phyloP scores from a whole-genome alignment of 2,888 invertebrate species.

The Apeira syringaria region DNA sequence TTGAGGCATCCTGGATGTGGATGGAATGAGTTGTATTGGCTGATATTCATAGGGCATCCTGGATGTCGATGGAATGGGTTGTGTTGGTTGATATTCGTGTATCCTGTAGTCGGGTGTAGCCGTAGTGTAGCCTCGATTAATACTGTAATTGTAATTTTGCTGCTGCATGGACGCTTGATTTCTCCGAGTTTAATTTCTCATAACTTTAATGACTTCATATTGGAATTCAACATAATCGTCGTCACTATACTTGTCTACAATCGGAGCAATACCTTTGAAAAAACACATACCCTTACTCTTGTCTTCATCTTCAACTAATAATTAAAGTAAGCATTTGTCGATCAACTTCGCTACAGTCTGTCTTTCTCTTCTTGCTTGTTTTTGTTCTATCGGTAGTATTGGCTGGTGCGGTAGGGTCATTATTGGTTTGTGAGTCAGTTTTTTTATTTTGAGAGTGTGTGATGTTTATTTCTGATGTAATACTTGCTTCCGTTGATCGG shows the following conservation, averaged over 20 bases:
- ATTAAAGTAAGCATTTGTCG: conserved; percentile 27
- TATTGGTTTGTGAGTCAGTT: conserved; percentile 34
- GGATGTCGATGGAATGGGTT: conserved; percentile 19
- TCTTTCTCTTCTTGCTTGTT: conserved; percentile 35
- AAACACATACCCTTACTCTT: conserved; percentile 28
- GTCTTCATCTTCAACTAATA: conserved; percentile 16
- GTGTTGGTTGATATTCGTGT: conserved; percentile 4
- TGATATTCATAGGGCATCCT: conserved; percentile 27
- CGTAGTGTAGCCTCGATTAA: conserved; percentile 5
- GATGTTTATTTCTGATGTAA: conserved; percentile 29
- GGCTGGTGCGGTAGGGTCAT: conserved; percentile 33
- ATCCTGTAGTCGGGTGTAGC: conserved; percentile 12
- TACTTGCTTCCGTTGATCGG: conserved; percentile 32
- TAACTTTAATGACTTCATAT: conserved; percentile 33
- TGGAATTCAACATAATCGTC: conserved; percentile 36
- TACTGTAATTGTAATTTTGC: conserved; percentile 6
- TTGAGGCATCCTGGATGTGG: conserved; percentile 28
- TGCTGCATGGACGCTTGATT: conserved; percentile 17
- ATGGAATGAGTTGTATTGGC: conserved; percentile 14
- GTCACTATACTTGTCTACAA: conserved; percentile 35
- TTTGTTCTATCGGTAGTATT: conserved; percentile 30
- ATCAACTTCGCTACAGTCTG: conserved; percentile 28
- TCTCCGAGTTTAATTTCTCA: conserved; percentile 29
- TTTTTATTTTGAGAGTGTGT: conserved; percentile 33
- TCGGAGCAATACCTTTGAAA: conserved; percentile 33